phyloP scores from a whole-genome alignment of 1,140 invertebrate genomes.

The Metopolophium dirhodum region DNA sequence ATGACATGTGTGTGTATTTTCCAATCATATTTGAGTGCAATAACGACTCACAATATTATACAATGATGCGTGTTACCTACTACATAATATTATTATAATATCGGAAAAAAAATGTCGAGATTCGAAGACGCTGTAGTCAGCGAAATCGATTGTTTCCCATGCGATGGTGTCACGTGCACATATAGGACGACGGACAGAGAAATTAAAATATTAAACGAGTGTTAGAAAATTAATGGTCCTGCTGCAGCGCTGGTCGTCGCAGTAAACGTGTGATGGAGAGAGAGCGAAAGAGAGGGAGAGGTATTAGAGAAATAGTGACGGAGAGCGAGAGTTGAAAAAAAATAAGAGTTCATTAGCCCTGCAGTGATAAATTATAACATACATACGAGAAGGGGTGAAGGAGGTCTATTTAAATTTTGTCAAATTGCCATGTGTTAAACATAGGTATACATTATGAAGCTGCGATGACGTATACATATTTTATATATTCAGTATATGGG shows the following conservation, averaged over 20 bases:
- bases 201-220: neutral
- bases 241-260: too few species aligned
- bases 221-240: neutral
- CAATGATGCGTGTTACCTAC: neutral
- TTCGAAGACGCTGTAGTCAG: neutral
- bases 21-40: neutral
- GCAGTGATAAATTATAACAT: neutral
- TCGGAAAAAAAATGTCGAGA: neutral
- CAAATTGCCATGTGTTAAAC: neutral
- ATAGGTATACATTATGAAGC: neutral
- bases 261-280: too few species aligned
- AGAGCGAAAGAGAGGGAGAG: neutral
- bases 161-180: neutral
- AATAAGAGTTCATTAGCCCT: neutral
- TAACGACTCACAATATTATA: neutral
- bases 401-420: slow-evolving; percentile 9
- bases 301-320: neutral
- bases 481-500: neutral
- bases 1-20: neutral
- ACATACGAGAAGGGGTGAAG: neutral
- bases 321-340: neutral
- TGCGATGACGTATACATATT: neutral
- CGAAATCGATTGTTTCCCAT: neutral
- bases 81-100: neutral
- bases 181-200: neutral